Evolutionary conservation across 2,113 vertebrate species (phyloP), one percentile per base, ranked within the genome.

Genomic region (Cacatua alba): DNA sequence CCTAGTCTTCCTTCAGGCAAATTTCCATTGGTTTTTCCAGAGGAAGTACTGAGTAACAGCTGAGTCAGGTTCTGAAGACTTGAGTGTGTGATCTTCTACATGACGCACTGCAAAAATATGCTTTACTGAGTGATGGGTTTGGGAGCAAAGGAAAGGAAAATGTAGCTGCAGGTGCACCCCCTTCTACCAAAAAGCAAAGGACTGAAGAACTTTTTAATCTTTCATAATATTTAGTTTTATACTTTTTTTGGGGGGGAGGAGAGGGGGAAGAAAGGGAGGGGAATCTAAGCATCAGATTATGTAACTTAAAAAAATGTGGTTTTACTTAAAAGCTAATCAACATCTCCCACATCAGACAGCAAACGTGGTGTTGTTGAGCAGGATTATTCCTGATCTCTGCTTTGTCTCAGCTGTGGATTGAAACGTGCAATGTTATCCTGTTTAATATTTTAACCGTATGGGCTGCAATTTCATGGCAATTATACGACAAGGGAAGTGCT

Each of bases 401-500:
- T 97, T 96, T 95, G 97, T 95, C 97, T 97, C 97, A 97, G 72
- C 69, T 95, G 79, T 90, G 95, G 95, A 97, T 97, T 95, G 95
- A 94, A 92, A 92, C 68, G 60, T 88, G 97, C 96, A 97, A 97
- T 85, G 90, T 89, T 96, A 97, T 94, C 97, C 95, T 78, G 53
- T 86, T 94, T 96, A 97, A 97, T 97, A 94, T 96, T 96, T 97
- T 97, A 96, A 97, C 95, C 79, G 55, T 96, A 96, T 95, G 96
- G 88, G 86, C 79, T 86, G 82, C 62, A 94, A 95, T 95, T 97
- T 97, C 95, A 96, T 59, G 95, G 72, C 90, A 96, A 96, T 96
- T 97, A 94, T 92, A 88, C 82, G 93, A 92, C 88, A 92, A 86
- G 82, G 55, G 62, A 94, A 87, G 86, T 59, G 72, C 67, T 93